These are phyloP conservation scores for Polypterus bichir DNA, from an alignment of 2,113 vertebrate species.

Conservation along the genomic window DNA sequence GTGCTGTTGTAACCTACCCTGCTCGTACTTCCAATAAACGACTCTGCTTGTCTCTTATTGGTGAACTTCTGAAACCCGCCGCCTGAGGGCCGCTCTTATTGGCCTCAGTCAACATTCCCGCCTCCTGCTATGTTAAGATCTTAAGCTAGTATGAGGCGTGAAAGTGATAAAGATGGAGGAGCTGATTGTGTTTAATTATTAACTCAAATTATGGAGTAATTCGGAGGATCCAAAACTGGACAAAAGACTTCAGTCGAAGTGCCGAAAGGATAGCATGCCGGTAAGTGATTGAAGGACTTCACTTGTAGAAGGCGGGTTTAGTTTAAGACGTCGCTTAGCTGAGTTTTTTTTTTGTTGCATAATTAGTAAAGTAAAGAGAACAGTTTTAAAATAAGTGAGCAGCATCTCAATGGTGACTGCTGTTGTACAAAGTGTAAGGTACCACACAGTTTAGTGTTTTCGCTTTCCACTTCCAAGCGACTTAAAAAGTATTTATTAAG, in stretches of 20 bases:
- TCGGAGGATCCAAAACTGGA: constrained; percentile 18
- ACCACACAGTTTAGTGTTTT: too few species aligned
- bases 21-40: constrained; percentile 16
- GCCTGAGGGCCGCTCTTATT: constrained; percentile 26
- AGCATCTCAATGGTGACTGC: too few species aligned
- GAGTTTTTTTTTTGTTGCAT: too few species aligned
- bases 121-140: constrained; percentile 1
- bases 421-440: too few species aligned
- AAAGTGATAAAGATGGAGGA: constrained; percentile 55
- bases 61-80: neutral
- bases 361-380: too few species aligned
- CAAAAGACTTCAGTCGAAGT: constrained; percentile 14
- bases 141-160: constrained; percentile 44
- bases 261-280: constrained; percentile 43
- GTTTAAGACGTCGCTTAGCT: too few species aligned
- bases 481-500: too few species aligned
- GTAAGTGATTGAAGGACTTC: constrained; percentile 37
- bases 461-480: too few species aligned
- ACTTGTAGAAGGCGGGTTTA: too few species aligned
- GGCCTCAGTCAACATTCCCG: constrained; percentile 24
- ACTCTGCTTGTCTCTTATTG: constrained; percentile 28
- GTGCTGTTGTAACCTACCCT: constrained; percentile 24
- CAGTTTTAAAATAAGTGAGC: too few species aligned
- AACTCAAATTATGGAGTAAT: constrained; percentile 37
- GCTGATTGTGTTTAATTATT: constrained; percentile 42